Evolutionary conservation across 2,113 vertebrate genomes (phyloP).

Genomic region (Chlamydotis undulata): DNA sequence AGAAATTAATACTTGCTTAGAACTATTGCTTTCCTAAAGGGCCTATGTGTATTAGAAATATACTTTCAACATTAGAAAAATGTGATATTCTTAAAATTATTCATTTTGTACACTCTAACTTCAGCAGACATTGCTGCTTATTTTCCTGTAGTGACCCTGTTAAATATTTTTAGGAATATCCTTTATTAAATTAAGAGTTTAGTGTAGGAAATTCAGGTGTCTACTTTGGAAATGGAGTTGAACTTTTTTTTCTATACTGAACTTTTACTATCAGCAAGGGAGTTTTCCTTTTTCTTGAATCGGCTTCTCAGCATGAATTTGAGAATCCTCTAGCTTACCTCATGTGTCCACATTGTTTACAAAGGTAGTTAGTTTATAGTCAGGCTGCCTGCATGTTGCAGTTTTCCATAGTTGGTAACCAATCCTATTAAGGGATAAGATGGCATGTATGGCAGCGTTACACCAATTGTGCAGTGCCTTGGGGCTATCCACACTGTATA

Average conservation of each 20-base stretch:
- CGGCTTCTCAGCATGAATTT: not conserved
- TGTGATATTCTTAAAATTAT: not conserved
- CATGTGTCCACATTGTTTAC: not conserved
- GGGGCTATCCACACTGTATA: not conserved
- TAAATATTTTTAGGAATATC: not conserved
- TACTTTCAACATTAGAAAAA: not conserved
- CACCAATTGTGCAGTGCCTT: not conserved
- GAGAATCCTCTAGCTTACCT: not conserved
- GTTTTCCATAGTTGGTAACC: not conserved
- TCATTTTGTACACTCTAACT: not conserved
- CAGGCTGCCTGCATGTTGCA: not conserved
- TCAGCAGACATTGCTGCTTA: not conserved
- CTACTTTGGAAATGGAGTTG: not conserved
- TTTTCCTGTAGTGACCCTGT: not conserved
- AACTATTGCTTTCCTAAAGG: not conserved
- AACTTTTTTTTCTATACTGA: not conserved
- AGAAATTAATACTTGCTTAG: not conserved
- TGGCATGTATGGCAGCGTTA: rapidly evolving
- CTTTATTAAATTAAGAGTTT: not conserved
- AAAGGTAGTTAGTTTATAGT: not conserved
- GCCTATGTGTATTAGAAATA: not conserved
- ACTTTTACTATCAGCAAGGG: not conserved
- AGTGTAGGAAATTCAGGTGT: not conserved
- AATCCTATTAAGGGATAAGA: not conserved
- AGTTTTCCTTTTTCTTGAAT: not conserved